phyloP scores from a whole-genome alignment of 2,888 invertebrate genomes.

The Coecobrya sp. region DNA sequence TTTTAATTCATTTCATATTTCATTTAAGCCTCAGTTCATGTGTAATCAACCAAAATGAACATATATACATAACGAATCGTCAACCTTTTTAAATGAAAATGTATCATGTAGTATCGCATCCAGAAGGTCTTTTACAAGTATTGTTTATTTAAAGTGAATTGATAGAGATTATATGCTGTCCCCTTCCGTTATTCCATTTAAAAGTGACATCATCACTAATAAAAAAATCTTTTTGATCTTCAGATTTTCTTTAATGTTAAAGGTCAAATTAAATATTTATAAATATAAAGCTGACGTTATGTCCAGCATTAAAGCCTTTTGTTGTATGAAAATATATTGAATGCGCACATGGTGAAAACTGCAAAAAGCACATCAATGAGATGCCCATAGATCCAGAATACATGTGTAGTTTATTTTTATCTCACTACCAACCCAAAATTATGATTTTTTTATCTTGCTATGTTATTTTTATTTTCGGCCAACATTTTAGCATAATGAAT shows the following conservation, averaged over 20 bases:
- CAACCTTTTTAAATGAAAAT: no score
- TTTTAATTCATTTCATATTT: no score
- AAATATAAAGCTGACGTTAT: slow-evolving; percentile 56
- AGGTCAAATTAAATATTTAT: no score
- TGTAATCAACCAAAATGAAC: no score
- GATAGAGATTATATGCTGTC: neutral
- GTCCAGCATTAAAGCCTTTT: no score
- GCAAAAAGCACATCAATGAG: no score
- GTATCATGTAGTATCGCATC: neutral
- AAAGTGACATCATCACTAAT: slow-evolving; percentile 59
- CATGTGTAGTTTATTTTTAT: no score
- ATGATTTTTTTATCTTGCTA: neutral
- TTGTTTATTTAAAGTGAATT: slow-evolving; percentile 43
- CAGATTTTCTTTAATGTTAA: slow-evolving; percentile 4
- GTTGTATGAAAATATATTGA: no score
- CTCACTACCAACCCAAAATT: no score
- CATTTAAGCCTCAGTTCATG: neutral
- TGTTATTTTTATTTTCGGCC: neutral
- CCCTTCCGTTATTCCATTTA: slow-evolving; percentile 59
- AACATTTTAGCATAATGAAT: neutral
- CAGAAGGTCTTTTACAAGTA: neutral
- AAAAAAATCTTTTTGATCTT: neutral
- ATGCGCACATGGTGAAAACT: no score
- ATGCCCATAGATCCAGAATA: no score
- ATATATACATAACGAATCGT: no score